phyloP scores from a whole-genome alignment of 2,113 vertebrate species.

The Callaeas wilsoni region DNA sequence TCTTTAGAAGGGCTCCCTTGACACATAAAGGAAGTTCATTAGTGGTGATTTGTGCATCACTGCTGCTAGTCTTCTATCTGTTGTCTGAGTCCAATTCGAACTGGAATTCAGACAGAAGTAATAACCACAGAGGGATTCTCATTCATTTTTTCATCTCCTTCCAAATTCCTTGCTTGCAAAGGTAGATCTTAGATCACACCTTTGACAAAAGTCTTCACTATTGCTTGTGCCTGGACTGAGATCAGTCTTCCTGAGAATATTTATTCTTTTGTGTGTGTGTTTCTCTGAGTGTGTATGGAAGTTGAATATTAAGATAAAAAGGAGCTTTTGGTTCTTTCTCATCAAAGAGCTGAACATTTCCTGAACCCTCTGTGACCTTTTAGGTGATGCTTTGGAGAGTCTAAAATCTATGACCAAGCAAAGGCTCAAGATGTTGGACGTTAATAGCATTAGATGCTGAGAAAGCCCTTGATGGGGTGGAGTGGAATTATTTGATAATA shows the following conservation, averaged over 20 bases:
- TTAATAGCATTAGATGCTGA: background rate
- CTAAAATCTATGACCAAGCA: background rate
- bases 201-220: background rate
- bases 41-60: background rate
- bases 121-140: background rate
- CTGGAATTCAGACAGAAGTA: constrained; percentile 12
- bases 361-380: background rate
- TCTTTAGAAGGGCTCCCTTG: background rate
- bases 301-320: background rate
- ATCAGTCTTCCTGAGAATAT: background rate
- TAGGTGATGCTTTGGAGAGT: background rate
- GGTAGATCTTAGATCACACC: background rate
- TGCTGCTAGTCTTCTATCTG: background rate
- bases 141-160: constrained; percentile 13
- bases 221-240: background rate
- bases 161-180: constrained; percentile 14
- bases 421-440: background rate
- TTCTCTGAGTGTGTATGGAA: background rate
- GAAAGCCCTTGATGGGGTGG: background rate
- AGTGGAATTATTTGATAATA: background rate
- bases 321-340: background rate
- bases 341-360: background rate
- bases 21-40: background rate
- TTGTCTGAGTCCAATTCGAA: background rate
- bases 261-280: background rate